Conservation (phyloP, 2,888 invertebrate species). For the Taenaris catops region DNA sequence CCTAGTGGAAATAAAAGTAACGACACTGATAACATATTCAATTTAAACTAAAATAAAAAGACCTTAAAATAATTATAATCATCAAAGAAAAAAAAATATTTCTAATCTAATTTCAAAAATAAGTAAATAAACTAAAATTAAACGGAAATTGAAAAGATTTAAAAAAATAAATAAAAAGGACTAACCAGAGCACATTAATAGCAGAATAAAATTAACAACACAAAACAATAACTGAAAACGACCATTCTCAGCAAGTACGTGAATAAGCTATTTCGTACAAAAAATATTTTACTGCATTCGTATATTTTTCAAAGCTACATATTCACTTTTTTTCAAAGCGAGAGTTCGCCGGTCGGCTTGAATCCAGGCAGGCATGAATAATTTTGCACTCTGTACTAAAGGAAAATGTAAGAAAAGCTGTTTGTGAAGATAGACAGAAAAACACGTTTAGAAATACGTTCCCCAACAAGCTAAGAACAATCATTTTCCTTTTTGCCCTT, state of each 20-base stretch:
- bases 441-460: background rate
- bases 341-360: constrained; percentile 1
- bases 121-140: too few relatives aligned
- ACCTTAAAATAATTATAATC: too few relatives aligned
- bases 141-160: too few relatives aligned
- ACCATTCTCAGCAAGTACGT: background rate
- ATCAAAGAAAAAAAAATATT: too few relatives aligned
- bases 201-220: too few relatives aligned
- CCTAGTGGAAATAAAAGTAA: too few relatives aligned
- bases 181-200: too few relatives aligned
- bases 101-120: too few relatives aligned
- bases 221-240: constrained; percentile 1
- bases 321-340: background rate
- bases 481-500: too few relatives aligned
- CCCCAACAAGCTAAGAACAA: background rate
- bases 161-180: too few relatives aligned
- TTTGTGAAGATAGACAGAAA: background rate
- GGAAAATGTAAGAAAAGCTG: constrained; percentile 2
- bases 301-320: constrained; percentile 3
- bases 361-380: constrained; percentile 4
- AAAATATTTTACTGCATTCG: constrained; percentile 4
- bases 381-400: constrained; percentile 2
- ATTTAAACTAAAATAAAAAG: too few relatives aligned
- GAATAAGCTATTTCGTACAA: background rate
- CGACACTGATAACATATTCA: too few relatives aligned